Base-by-base conservation (phyloP, 2,888 invertebrate genomes). In the Beris chalybata region DNA sequence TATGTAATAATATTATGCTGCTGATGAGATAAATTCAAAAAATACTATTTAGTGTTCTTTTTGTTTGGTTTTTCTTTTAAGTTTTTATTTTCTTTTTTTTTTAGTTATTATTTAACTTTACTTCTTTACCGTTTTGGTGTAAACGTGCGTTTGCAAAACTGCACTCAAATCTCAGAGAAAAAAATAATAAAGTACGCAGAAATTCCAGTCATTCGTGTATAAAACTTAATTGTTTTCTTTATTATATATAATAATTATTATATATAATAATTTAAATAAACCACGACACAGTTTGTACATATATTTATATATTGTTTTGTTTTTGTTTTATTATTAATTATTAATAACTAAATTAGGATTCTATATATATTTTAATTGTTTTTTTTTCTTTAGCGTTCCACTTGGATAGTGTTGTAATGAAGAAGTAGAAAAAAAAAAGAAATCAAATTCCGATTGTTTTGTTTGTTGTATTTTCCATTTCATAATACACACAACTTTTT, bases 281-380 rank as follows among this genome's bases (percentile, higher is more conserved):
- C 67, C 65, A 69, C 67, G 66, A 69, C 57, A 67, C 54, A 59
- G 13, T 65, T 67, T 67, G 65, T 65, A 69, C 67, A 67, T 67
- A 57, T 69, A 67, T 63, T 66, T 47, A 52, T 63, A 45, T 61
- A 45, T 55, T 15, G 65, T 57, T 53, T 67, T 67, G 50, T 69
- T 44, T 67, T 22, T 22, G 22, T 22, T 64, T 68, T 64, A 61
- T 52, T 66, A 44, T 58, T 29, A 29, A 31, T 66, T 53, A 52
- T 64, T 52, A 52, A 61, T 50, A 61, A 61, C 38, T 61, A 61
- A 52, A 59, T 48, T 22, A 58, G 38, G 56, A 56, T 44, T 56
- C 31, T 31, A 54, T 29, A 30, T 54, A 30, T 53, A 15, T 53
- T 54, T 54, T n/a, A 54, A 30, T 54, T 31, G 7, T 43, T 59